phyloP scores from a whole-genome alignment of 2,888 invertebrate species.

The Apamea sordens region DNA sequence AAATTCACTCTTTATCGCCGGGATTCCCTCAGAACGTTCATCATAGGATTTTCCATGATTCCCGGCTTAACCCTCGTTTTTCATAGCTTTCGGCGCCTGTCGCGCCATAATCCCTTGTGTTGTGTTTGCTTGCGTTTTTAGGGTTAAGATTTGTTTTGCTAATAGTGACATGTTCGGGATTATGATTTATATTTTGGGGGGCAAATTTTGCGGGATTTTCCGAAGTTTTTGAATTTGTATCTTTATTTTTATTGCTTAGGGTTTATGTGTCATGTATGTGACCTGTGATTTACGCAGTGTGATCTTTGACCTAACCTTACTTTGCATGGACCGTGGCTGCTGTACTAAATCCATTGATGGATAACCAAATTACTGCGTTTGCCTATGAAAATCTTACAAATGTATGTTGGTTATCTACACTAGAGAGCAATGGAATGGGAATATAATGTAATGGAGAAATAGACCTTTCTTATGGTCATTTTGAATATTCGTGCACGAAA shows the following conservation, averaged over 20 bases:
- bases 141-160: conserved; percentile 30
- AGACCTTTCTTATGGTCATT: background rate
- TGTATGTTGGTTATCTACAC: conserved; percentile 18
- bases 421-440: conserved; percentile 12
- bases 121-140: conserved; percentile 35
- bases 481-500: background rate
- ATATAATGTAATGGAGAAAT: conserved; percentile 19
- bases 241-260: background rate
- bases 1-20: conserved; percentile 75
- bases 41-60: conserved; percentile 86
- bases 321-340: conserved; percentile 5
- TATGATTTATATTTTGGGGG: conserved; percentile 30
- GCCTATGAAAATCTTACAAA: conserved; percentile 2
- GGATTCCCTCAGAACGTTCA: conserved; percentile 84
- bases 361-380: conserved; percentile 31
- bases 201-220: background rate
- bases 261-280: background rate
- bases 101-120: conserved; percentile 66
- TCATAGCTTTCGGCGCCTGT: conserved; percentile 79
- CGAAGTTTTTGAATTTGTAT: background rate
- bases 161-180: conserved; percentile 5
- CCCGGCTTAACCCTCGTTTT: conserved; percentile 74
- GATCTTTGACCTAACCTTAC: conserved; percentile 37
- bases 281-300: conserved; percentile 26
- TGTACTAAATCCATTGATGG: conserved; percentile 56